These are phyloP conservation scores for Volucella inflata DNA, from an alignment of 2,888 invertebrate species.

Conservation along the genomic window DNA sequence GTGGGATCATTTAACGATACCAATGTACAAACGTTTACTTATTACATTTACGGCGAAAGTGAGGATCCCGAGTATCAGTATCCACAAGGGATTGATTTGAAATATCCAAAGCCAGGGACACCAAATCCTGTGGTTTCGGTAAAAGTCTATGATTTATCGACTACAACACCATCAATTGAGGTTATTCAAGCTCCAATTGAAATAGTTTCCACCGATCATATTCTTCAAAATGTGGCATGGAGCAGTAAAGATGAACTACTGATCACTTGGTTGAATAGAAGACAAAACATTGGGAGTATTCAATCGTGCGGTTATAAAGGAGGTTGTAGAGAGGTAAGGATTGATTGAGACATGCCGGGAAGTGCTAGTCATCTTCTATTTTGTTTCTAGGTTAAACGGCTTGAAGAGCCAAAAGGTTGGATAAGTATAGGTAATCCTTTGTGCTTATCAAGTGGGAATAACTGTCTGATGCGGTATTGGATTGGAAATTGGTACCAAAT, in stretches of 20 bases:
- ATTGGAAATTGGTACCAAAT: conserved; percentile 84
- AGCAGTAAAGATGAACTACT: conserved; percentile 87
- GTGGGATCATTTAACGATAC: conserved; percentile 90
- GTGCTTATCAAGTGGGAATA: conserved; percentile 78
- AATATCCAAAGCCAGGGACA: conserved; percentile 92
- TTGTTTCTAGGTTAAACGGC: conserved; percentile 83
- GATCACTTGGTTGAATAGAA: conserved; percentile 93
- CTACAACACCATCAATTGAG: conserved; percentile 79
- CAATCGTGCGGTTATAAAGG: conserved; percentile 79
- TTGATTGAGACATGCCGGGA: background rate
- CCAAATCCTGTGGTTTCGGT: conserved; percentile 89
- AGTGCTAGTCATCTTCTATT: background rate
- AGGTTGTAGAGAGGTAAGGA: conserved; percentile 78
- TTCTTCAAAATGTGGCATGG: conserved; percentile 90
- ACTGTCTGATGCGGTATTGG: conserved; percentile 82
- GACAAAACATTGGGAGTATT: conserved; percentile 87
- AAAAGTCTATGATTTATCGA: conserved; percentile 86
- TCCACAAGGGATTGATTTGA: conserved; percentile 87
- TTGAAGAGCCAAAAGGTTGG: conserved; percentile 89
- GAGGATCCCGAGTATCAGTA: conserved; percentile 87
- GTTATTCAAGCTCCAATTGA: conserved; percentile 85
- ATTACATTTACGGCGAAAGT: conserved; percentile 88
- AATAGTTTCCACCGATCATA: conserved; percentile 86
- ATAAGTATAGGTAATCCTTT: conserved; percentile 86
- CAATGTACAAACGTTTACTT: conserved; percentile 87